Conservation (phyloP, 2,113 vertebrate species). For the Ibidorhyncha struthersii region DNA sequence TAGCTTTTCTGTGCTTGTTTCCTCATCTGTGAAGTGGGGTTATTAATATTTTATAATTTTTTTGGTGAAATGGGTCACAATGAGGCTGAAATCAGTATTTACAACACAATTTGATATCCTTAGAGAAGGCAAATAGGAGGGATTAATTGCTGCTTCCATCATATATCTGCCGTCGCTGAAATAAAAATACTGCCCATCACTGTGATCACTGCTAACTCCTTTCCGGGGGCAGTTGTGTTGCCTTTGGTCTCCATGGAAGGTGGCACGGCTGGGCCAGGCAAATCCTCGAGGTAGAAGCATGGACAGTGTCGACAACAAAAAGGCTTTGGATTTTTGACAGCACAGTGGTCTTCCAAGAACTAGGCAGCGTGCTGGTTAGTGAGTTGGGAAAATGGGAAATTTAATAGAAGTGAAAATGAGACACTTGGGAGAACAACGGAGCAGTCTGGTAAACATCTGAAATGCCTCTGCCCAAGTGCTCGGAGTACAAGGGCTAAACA, state of each 20-base stretch:
- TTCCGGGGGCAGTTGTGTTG: background rate
- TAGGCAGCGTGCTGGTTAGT: background rate
- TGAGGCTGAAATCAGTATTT: slow-evolving; percentile 10
- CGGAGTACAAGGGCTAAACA: slow-evolving; percentile 6
- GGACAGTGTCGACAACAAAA: background rate
- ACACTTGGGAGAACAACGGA: slow-evolving; percentile 15
- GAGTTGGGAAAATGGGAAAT: slow-evolving; percentile 53
- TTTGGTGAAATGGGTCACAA: background rate
- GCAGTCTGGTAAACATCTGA: slow-evolving; percentile 52
- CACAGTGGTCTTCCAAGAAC: slow-evolving; percentile 8
- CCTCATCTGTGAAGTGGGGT: background rate
- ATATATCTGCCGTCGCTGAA: background rate
- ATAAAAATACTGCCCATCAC: background rate
- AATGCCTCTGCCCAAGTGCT: slow-evolving; percentile 15
- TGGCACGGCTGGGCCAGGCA: background rate
- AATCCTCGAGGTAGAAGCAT: background rate
- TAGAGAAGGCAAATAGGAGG: background rate
- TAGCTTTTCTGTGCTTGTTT: background rate
- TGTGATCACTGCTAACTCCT: background rate
- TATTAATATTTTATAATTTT: slow-evolving; percentile 24
- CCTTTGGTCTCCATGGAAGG: background rate
- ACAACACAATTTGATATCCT: background rate
- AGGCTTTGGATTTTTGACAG: background rate
- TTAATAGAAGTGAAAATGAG: slow-evolving; percentile 51
- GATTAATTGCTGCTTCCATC: background rate